Conservation (phyloP, 1,140 invertebrate species). For the Drosophila ogumai region DNA sequence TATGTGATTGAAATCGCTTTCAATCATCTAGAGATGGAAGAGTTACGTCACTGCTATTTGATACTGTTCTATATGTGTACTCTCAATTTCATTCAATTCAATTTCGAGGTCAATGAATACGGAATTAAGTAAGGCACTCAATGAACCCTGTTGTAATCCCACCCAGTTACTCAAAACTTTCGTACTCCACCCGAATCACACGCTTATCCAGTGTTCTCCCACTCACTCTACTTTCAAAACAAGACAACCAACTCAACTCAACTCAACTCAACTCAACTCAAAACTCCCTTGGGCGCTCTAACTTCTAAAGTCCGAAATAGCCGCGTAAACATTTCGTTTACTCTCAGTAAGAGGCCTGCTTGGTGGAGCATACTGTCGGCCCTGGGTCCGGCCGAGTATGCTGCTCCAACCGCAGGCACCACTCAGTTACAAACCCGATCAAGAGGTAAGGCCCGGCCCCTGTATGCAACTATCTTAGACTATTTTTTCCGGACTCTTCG, state of each 20-base stretch:
- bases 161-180: conserved; percentile 44
- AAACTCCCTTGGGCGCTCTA: conserved; percentile 78
- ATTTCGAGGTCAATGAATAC: conserved; percentile 72
- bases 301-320: conserved; percentile 84
- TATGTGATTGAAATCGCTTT: conserved; percentile 64
- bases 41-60: conserved; percentile 52
- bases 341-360: conserved; percentile 46
- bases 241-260: conserved; percentile 45
- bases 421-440: conserved; percentile 25
- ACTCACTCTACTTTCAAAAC: conserved; percentile 73
- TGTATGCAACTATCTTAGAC: conserved; percentile 62
- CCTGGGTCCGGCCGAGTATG: conserved; percentile 39
- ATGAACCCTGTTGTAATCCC: conserved; percentile 68
- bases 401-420: conserved; percentile 41
- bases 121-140: conserved; percentile 65
- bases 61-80: conserved; percentile 27
- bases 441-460: conserved; percentile 69
- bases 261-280: conserved; percentile 46
- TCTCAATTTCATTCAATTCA: conserved; percentile 12
- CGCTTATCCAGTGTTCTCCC: conserved; percentile 84
- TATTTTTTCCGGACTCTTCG: conserved; percentile 37
- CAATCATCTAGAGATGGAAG: conserved; percentile 50
- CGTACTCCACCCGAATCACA: conserved; percentile 58
- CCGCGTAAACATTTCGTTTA: conserved; percentile 84
- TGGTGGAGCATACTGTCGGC: conserved; percentile 48